Evolutionary conservation across 2,113 vertebrate species (phyloP).

Genomic region (Zingel zingel): DNA sequence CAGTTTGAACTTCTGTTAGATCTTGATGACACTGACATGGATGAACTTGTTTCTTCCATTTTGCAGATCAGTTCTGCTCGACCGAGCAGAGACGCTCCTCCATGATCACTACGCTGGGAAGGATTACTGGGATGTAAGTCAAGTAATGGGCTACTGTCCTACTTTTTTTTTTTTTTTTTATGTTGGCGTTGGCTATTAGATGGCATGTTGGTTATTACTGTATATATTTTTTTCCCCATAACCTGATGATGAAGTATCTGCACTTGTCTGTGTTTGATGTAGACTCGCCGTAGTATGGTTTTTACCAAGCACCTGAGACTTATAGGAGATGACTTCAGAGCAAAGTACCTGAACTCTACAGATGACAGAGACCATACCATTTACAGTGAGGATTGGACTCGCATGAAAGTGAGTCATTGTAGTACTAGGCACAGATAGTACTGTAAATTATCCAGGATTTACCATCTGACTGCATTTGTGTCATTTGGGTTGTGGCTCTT

Average conservation of each 20-base stretch:
- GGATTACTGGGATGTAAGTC: constrained; percentile 98
- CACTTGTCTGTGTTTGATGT: constrained; percentile 16
- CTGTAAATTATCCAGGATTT: not conserved
- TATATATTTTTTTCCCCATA: not conserved
- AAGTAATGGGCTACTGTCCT: not conserved
- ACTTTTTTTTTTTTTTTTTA: not conserved
- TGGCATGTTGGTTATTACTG: not conserved
- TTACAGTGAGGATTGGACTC: constrained; percentile 94
- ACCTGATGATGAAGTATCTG: not conserved
- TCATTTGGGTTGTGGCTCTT: not conserved
- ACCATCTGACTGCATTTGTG: not conserved
- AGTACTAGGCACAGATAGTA: too few relatives aligned
- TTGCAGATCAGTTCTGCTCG: constrained; percentile 89
- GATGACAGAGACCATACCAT: constrained; percentile 86
- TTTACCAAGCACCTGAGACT: constrained; percentile 93
- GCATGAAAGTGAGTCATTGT: constrained; percentile 87
- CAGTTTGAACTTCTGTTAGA: not conserved
- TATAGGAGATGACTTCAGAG: constrained; percentile 90
- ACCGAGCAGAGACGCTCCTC: constrained; percentile 96
- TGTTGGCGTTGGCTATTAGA: not conserved
- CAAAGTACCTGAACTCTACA: constrained; percentile 88
- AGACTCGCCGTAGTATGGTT: constrained; percentile 98
- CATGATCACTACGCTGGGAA: constrained; percentile 97
- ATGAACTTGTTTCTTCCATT: not conserved
- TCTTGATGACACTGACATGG: not conserved